Evolutionary conservation across 2,888 invertebrate genomes (phyloP).

Genomic region (Dermolepida albohirtum): DNA sequence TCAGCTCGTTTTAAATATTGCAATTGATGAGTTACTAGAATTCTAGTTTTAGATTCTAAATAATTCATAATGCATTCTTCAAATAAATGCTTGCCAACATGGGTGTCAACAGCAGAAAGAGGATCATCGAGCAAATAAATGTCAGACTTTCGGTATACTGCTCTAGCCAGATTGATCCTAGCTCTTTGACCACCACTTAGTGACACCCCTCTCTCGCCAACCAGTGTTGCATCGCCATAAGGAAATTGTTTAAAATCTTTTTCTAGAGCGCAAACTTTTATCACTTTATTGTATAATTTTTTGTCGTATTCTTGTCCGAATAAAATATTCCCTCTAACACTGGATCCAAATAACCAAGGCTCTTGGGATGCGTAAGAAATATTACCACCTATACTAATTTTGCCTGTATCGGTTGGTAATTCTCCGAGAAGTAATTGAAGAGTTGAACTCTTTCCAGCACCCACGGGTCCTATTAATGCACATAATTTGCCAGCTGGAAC

Average conservation of each 20-base stretch:
- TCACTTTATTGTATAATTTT: slow-evolving; percentile 66
- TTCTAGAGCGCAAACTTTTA: slow-evolving; percentile 72
- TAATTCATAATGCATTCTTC: slow-evolving; percentile 75
- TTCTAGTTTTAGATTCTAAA: slow-evolving; percentile 70
- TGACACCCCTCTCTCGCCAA: slow-evolving; percentile 80
- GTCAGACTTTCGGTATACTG: slow-evolving; percentile 81
- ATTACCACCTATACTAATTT: slow-evolving; percentile 67
- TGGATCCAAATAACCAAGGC: slow-evolving; percentile 73
- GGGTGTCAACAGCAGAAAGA: slow-evolving; percentile 82
- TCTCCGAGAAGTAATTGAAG: slow-evolving; percentile 73
- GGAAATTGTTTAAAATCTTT: slow-evolving; percentile 74
- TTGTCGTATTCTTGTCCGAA: slow-evolving; percentile 71
- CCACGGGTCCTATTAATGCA: slow-evolving; percentile 86
- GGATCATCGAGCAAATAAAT: slow-evolving; percentile 86
- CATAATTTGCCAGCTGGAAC: slow-evolving; percentile 65
- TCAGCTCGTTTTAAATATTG: slow-evolving; percentile 72
- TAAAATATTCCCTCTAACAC: slow-evolving; percentile 76
- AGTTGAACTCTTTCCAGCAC: slow-evolving; percentile 80
- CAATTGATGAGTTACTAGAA: slow-evolving; percentile 79
- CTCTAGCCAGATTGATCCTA: slow-evolving; percentile 80
- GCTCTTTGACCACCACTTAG: slow-evolving; percentile 87
- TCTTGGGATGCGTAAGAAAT: slow-evolving; percentile 74
- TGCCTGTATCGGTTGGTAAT: slow-evolving; percentile 67
- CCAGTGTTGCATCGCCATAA: slow-evolving; percentile 67
- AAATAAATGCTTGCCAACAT: slow-evolving; percentile 82